Percentiles rank a stretch among this genome's conserved stretches.
Evolutionary conservation across 1,140 invertebrate species (phyloP).

Genomic region (Stenopsyche tienmushanensis): DNA sequence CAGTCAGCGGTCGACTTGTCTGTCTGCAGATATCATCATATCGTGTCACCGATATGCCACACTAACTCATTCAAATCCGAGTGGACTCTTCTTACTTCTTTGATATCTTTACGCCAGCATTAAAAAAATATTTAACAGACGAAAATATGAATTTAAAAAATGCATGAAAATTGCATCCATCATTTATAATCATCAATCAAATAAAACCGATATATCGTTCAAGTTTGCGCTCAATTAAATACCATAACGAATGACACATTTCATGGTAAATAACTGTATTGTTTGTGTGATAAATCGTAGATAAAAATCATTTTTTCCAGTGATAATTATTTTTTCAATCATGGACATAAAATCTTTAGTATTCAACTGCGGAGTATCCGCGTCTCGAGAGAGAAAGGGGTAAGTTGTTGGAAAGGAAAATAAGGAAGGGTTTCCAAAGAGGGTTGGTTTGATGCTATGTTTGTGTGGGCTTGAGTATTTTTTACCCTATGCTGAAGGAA

Average conservation of each 20-base stretch:
- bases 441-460: conserved; percentile 37
- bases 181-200: too few relatives aligned
- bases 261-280: too few relatives aligned
- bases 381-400: conserved; percentile 34
- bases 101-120: not conserved
- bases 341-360: too few relatives aligned
- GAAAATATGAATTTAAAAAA: too few relatives aligned
- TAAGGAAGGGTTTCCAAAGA: conserved; percentile 39
- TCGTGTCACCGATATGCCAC: conserved; percentile 19
- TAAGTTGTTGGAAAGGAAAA: conserved; percentile 40
- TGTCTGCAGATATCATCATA: conserved; percentile 18
- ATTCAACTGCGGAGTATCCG: conserved; percentile 21
- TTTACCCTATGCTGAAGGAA: conserved; percentile 34
- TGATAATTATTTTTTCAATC: too few relatives aligned
- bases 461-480: conserved; percentile 35
- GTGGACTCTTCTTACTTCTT: not conserved
- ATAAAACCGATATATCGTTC: too few relatives aligned
- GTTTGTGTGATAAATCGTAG: too few relatives aligned
- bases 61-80: conserved; percentile 23
- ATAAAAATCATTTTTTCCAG: too few relatives aligned
- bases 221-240: too few relatives aligned
- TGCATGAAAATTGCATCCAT: too few relatives aligned
- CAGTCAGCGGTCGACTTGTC: conserved; percentile 1
- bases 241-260: too few relatives aligned
- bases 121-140: not conserved